Evolutionary conservation across 2,888 invertebrate species (phyloP).

Genomic region (Brenthis ino): DNA sequence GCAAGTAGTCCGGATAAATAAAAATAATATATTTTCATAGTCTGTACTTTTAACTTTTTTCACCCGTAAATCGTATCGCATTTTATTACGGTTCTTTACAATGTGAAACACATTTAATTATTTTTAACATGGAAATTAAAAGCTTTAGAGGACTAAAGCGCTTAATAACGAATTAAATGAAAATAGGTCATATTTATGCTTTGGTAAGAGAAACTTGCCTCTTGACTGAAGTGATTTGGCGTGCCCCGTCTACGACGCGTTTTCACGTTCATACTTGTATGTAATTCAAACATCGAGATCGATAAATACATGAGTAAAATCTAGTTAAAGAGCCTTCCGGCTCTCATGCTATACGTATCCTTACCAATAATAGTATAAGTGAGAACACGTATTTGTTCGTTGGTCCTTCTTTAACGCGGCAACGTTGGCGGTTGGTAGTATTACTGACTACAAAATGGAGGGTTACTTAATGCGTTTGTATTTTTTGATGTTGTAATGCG

Average conservation of each 20-base stretch:
- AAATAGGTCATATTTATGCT: constrained; percentile 44
- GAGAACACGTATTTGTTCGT: too few species aligned
- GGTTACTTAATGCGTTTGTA: too few species aligned
- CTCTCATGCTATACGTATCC: too few species aligned
- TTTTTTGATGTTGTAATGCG: too few species aligned
- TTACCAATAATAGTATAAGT: too few species aligned
- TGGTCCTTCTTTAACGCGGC: too few species aligned
- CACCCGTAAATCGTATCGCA: constrained; percentile 39
- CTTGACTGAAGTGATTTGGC: constrained; percentile 41
- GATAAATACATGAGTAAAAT: constrained; percentile 20
- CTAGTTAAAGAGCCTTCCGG: not conserved
- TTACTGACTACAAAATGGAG: too few species aligned
- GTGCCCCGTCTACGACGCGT: constrained; percentile 32
- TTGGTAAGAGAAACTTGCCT: constrained; percentile 41
- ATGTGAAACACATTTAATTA: constrained; percentile 42
- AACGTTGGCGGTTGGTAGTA: too few species aligned
- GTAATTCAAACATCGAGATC: constrained; percentile 38
- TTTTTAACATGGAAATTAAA: constrained; percentile 42
- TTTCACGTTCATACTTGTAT: constrained; percentile 34
- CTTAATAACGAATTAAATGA: constrained; percentile 41
- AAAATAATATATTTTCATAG: constrained; percentile 35
- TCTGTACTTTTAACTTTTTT: constrained; percentile 35
- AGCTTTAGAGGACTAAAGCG: constrained; percentile 43
- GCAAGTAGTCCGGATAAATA: constrained; percentile 14
- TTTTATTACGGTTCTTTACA: constrained; percentile 43